Base-by-base conservation (phyloP, 2,113 vertebrate genomes). In the Pelmatolapia mariae region DNA sequence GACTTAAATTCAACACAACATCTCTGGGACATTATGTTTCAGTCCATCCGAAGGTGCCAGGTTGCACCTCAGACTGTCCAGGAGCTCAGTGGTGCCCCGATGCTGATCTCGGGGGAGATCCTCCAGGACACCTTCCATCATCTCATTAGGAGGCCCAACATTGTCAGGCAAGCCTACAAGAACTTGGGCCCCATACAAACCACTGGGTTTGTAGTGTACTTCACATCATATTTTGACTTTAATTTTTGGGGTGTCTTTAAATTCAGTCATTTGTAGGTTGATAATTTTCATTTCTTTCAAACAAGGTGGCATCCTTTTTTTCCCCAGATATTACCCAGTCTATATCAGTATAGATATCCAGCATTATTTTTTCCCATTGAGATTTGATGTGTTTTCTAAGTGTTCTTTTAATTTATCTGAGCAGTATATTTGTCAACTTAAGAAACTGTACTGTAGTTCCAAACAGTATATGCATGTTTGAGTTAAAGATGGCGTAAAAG, bases 231-330 rank as follows among this genome's bases (percentile, higher is more conserved):
- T 66, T 66, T 66, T 38, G 6, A 66, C 33, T 38, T 13, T 0
- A 1, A 38, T 0, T 66, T 38, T 8, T 38, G 33, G 4, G 61
- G 61, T 12, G 0, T n/a, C 31, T 66, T 66, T n/a, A 66, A n/a
- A n/a, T 63, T 63, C 59, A 63, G 31, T 18, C 61, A 3, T 5
- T 1, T 3, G 2, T 38, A 38, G 18, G 10, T 66, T 66, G 6
- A 66, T 38, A 5, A n/a, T 1, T 38, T 66, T 38, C 61, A 66
- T 5, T 66, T 66, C 33, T 8, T 66, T 66, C 61, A 38, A 66
- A 8, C 18, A 66, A 66, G 18, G 6, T 63, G 59, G 9, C 16
- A 63, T n/a, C 6, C 16, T 61, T 18, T 22, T 10, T 0, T 0
- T 29, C 5, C 56, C 13, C 24, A 11, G 59, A 36, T 36, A 36